Base-by-base conservation (phyloP, 2,797 vertebrate species). In the Epinephelus malabaricus region DNA sequence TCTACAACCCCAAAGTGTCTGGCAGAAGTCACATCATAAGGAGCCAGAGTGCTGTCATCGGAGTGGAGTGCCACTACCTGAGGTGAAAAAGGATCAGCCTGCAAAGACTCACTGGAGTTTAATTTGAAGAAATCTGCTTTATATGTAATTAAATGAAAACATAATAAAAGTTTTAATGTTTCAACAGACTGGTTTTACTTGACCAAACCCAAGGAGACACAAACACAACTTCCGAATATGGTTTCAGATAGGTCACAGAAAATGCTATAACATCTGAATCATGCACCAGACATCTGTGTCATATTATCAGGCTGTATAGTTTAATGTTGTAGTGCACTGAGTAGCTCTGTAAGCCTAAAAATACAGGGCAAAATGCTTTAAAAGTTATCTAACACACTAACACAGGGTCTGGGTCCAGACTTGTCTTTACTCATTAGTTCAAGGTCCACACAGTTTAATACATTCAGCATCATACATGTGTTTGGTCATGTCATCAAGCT, bases 31-130 rank as follows among this genome's bases (percentile, higher is more conserved):
- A 3, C 43, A 89, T 92, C 45, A 54, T 40, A 0, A 77, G 90
- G 78, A 82, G 58, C 49, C 78, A 79, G 61, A 34, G 63, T 1
- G 49, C 64, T 1, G 73, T 65, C 38, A 66, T 91, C 1, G 65
- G 66, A 13, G 67, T 91, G 1, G 79, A 91, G 65, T 92, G 91
- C 70, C 90, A 87, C 78, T 91, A 91, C 38, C 71, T 12, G 2
- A 73, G 62, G 40, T 81, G 65, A 85, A 12, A 30, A 14, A 14
- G 15, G 38, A 45, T 65, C 34, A 6, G 19, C 46, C 43, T 54
- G 14, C 9, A 25, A 30, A 53, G 15, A 71, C 9, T 21, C 3
- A 23, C 34, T 63, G 63, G 6, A 27, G 14, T 58, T 68, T 40
- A 58, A 17, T 9, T 19, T n/a, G 13, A 47, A 14, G 38, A 10